Percentiles rank a stretch among this genome's conserved stretches.
These are phyloP conservation scores for Myrmecobius fasciatus DNA, from an alignment of 2,113 vertebrate species.

Conservation along the genomic window DNA sequence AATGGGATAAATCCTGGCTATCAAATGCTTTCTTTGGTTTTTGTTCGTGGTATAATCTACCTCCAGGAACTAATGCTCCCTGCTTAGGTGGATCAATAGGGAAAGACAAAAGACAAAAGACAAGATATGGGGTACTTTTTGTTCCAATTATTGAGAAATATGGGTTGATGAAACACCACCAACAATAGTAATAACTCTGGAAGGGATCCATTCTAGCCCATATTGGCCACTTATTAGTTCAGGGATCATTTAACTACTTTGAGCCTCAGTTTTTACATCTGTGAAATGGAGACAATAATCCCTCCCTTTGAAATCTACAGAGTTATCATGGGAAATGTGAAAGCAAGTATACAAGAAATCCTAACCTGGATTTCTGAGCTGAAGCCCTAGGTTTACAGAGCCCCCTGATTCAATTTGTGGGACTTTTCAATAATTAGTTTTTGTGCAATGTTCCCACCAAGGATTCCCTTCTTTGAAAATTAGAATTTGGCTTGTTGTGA, in stretches of 20 bases:
- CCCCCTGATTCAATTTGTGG: background rate
- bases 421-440: background rate
- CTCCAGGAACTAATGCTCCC: background rate
- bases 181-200: background rate
- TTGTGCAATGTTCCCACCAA: background rate
- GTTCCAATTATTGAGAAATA: background rate
- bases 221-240: background rate
- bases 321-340: background rate
- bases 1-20: background rate
- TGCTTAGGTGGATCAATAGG: background rate
- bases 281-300: fast-evolving
- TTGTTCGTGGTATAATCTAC: background rate
- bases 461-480: background rate
- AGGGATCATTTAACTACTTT: background rate
- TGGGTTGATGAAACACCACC: background rate
- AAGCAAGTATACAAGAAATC: background rate
- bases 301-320: background rate
- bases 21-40: background rate
- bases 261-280: background rate
- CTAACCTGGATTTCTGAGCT: background rate
- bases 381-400: background rate
- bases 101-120: background rate
- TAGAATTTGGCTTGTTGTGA: background rate
- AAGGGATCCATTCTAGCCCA: background rate
- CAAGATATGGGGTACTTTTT: background rate